A percentile compares a stretch with the other conserved stretches of the same genome.
These are phyloP conservation scores for Sebastes kiyomatsui DNA, from an alignment of 2,797 vertebrate genomes.

Conservation along the genomic window DNA sequence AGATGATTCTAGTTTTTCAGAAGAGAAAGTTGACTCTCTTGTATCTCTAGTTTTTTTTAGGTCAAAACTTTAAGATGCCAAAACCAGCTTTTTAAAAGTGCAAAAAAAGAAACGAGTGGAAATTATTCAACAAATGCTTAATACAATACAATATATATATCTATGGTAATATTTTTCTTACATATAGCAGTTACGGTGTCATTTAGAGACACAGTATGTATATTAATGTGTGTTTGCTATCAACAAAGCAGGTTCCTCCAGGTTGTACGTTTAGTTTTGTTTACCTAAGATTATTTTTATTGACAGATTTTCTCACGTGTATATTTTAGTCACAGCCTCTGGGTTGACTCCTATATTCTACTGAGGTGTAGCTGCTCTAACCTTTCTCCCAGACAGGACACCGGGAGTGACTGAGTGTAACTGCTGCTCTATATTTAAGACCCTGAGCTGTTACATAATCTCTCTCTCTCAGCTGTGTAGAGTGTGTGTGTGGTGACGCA, in stretches of 20 bases:
- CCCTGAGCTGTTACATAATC: conserved; percentile 61
- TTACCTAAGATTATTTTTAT: not conserved
- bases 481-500: conserved; percentile 16
- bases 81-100: not conserved
- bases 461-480: conserved; percentile 44
- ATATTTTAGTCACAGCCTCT: not conserved
- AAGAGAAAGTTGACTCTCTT: not conserved
- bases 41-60: not conserved
- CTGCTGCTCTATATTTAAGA: conserved; percentile 51
- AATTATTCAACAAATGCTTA: not conserved
- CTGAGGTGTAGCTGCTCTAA: not conserved
- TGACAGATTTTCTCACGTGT: not conserved
- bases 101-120: not conserved
- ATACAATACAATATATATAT: not conserved
- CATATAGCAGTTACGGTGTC: no score
- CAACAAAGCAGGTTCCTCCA: not conserved
- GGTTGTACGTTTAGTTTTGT: not conserved
- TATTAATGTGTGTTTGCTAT: not conserved
- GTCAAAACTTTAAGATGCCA: not conserved
- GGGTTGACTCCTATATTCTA: not conserved
- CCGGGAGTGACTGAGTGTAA: conserved; percentile 30
- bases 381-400: conserved; percentile 17
- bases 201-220: not conserved
- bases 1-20: not conserved
- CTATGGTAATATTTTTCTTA: not conserved